Evolutionary conservation across 2,113 vertebrate species (phyloP).

Genomic region (Calyptomena viridis): DNA sequence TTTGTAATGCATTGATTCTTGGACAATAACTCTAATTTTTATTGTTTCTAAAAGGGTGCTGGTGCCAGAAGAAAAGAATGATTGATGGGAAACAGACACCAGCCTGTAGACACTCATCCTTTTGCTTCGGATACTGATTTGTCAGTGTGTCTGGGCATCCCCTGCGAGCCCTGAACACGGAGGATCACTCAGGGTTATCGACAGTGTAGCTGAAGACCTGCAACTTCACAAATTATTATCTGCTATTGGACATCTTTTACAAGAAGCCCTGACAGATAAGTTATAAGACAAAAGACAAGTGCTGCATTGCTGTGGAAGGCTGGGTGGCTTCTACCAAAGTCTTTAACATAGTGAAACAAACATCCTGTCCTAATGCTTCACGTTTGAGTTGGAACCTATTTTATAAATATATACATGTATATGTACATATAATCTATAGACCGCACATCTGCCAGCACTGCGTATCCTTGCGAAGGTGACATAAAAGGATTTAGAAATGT

Average conservation of each 20-base stretch:
- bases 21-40: slow-evolving; percentile 79
- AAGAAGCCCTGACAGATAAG: slow-evolving; percentile 38
- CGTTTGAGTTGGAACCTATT: slow-evolving; percentile 36
- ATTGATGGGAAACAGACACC: slow-evolving; percentile 81
- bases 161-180: slow-evolving; percentile 18
- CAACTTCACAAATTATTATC: slow-evolving; percentile 52
- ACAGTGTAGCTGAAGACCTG: slow-evolving; percentile 43
- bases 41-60: slow-evolving; percentile 80
- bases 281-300: slow-evolving; percentile 14
- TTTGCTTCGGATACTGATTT: slow-evolving; percentile 73
- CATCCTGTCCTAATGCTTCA: slow-evolving; percentile 44
- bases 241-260: slow-evolving; percentile 55
- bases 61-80: slow-evolving; percentile 81
- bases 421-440: slow-evolving; percentile 28
- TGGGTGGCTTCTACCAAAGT: slow-evolving; percentile 76
- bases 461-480: slow-evolving; percentile 13
- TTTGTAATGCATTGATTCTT: slow-evolving; percentile 68
- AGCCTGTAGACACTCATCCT: slow-evolving; percentile 73
- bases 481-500: slow-evolving; percentile 84
- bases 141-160: slow-evolving; percentile 44
- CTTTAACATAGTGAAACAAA: slow-evolving; percentile 43
- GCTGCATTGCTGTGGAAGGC: slow-evolving; percentile 43
- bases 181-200: slow-evolving; percentile 69
- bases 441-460: neutral
- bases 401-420: slow-evolving; percentile 11